phyloP scores from a whole-genome alignment of 1,140 invertebrate species.

The Papilio polyxenes region DNA sequence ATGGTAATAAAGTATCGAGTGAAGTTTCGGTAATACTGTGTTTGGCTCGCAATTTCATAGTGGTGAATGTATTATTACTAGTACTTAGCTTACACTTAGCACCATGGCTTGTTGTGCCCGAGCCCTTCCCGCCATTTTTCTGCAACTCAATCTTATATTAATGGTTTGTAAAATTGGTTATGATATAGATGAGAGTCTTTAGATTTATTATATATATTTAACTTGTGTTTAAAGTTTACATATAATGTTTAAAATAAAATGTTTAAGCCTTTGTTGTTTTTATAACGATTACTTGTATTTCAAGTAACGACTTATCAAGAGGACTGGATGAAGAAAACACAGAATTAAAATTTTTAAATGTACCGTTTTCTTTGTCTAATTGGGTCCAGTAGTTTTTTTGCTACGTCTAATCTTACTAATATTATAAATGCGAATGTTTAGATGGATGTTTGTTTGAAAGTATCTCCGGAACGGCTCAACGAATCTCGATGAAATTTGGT shows the following conservation, averaged over 20 bases:
- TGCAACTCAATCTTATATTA: conserved; percentile 56
- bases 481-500: too few species aligned
- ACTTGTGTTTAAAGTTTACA: too few species aligned
- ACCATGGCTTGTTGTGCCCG: conserved; percentile 46
- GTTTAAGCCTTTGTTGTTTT: neutral
- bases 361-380: neutral
- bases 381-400: neutral
- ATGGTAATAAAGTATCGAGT: too few species aligned
- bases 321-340: neutral
- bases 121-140: conserved; percentile 48
- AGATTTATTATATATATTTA: neutral
- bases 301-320: neutral
- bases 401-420: neutral
- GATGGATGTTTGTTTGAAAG: too few species aligned
- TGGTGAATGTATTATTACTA: too few species aligned
- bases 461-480: too few species aligned
- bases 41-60: neutral
- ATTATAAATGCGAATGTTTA: too few species aligned
- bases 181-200: neutral
- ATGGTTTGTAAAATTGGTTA: conserved; percentile 42
- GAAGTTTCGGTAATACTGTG: neutral
- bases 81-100: neutral
- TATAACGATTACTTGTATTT: neutral
- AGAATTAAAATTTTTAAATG: neutral
- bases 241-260: too few species aligned